These are phyloP conservation scores for Danio aesculapii DNA, from an alignment of 2,797 vertebrate species.

Conservation along the genomic window DNA sequence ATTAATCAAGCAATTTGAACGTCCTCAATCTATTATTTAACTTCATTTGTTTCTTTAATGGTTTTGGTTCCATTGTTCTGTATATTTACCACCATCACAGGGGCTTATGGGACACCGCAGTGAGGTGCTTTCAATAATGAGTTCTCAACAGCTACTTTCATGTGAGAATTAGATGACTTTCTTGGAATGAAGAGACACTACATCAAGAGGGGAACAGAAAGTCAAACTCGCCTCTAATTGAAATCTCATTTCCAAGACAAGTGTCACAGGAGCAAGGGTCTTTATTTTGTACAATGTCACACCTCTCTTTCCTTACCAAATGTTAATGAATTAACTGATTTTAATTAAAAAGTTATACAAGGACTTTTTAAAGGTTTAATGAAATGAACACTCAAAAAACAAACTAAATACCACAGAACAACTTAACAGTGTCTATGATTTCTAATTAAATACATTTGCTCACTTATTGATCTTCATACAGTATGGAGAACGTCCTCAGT, in stretches of 20 bases:
- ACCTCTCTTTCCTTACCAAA: slow-evolving; percentile 74
- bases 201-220: slow-evolving; percentile 55
- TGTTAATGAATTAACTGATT: slow-evolving; percentile 78
- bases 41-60: slow-evolving; percentile 76
- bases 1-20: slow-evolving; percentile 69
- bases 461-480: no score
- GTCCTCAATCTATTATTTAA: slow-evolving; percentile 70
- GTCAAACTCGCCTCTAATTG: slow-evolving; percentile 69
- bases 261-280: slow-evolving; percentile 73
- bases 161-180: slow-evolving; percentile 49
- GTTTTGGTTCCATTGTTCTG: slow-evolving; percentile 64
- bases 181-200: slow-evolving; percentile 53
- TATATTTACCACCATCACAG: slow-evolving; percentile 65
- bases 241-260: slow-evolving; percentile 74
- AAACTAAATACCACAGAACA: no score
- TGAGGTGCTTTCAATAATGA: slow-evolving; percentile 52
- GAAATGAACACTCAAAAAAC: neutral
- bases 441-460: no score
- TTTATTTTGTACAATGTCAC: slow-evolving; percentile 75
- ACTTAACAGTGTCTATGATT: no score
- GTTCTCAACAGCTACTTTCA: slow-evolving; percentile 59
- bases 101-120: slow-evolving; percentile 38
- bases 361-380: slow-evolving; percentile 30
- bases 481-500: no score
- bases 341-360: slow-evolving; percentile 57